Percentiles rank a stretch among this genome's conserved stretches.
phyloP scores from a whole-genome alignment of 2,797 vertebrate genomes.

The Furcifer pardalis region DNA sequence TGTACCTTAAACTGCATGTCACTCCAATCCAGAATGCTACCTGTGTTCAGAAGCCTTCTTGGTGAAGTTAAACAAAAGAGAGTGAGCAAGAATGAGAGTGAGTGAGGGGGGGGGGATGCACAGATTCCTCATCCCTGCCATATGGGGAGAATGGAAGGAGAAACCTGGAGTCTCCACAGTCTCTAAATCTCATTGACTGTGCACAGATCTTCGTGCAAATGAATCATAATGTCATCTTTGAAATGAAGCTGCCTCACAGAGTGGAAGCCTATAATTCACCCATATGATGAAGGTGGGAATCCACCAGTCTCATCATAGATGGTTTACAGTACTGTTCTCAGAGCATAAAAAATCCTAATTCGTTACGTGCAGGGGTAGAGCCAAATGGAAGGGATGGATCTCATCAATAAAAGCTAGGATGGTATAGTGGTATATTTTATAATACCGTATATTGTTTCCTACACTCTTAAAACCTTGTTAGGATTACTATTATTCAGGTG shows the following conservation, averaged over 20 bases:
- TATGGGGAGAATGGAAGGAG: background rate
- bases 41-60: background rate
- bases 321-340: background rate
- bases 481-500: no score
- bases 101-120: no score
- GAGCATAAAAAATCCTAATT: background rate
- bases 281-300: no score
- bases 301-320: background rate
- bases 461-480: no score
- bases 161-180: background rate
- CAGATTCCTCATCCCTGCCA: background rate
- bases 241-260: no score
- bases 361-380: background rate
- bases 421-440: no score
- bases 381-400: background rate
- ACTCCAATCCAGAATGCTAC: background rate
- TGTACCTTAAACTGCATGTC: no score
- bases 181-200: background rate
- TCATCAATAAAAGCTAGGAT: background rate
- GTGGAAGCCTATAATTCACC: background rate
- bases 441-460: no score
- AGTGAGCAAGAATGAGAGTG: no score
- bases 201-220: background rate
- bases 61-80: background rate
- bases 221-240: background rate